Conservation (phyloP, 1,140 invertebrate genomes). For the Stegodyphus mimosarum region DNA sequence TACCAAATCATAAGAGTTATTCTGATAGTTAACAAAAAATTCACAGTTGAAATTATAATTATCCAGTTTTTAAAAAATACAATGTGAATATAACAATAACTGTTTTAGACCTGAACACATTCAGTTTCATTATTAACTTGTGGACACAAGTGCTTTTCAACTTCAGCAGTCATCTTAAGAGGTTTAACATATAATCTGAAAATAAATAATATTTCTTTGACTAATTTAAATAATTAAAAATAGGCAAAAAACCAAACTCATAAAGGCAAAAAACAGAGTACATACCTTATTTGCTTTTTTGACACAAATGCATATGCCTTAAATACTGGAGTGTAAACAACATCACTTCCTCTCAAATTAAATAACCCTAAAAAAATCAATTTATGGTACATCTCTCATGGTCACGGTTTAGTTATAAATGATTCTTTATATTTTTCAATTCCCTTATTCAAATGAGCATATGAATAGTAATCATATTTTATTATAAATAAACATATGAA, state of each 20-base stretch:
- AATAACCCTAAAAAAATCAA: conserved; percentile 72
- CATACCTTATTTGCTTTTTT: conserved; percentile 28
- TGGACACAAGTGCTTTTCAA: conserved; percentile 44
- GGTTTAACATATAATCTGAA: conserved; percentile 53
- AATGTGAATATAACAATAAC: too few relatives aligned
- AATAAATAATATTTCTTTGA: conserved; percentile 10
- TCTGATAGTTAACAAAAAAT: too few relatives aligned
- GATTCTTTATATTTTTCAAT: too few relatives aligned
- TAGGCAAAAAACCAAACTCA: not conserved
- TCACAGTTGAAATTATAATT: too few relatives aligned
- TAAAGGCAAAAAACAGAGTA: not conserved
- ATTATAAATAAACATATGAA: not conserved
- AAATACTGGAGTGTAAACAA: conserved; percentile 95
- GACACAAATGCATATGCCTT: conserved; percentile 78
- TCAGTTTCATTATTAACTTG: conserved; percentile 12
- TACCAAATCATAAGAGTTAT: too few relatives aligned
- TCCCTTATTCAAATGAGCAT: too few relatives aligned
- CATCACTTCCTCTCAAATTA: conserved; percentile 94
- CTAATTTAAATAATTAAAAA: not conserved
- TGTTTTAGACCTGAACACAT: conserved; percentile 38
- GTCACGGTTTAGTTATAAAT: too few relatives aligned
- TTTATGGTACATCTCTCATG: not conserved
- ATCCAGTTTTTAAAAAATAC: too few relatives aligned
- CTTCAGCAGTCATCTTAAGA: conserved; percentile 43
- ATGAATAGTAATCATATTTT: not conserved